Base-by-base conservation (phyloP, 2,113 vertebrate genomes). In the Aspiorhynchus laticeps region DNA sequence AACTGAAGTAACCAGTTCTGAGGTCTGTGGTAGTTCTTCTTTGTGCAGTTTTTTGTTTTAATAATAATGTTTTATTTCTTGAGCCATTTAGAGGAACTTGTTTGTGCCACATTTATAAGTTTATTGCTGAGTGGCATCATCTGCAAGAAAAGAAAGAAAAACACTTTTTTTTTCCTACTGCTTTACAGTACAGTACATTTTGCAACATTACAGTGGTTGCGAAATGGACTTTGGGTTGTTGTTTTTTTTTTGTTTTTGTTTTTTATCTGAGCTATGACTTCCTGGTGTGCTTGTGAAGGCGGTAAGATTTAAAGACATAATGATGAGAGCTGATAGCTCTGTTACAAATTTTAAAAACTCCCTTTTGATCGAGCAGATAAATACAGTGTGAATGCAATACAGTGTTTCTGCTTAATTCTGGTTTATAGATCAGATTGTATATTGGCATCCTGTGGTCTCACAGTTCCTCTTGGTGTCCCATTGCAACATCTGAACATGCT, bases 271-370 rank as follows among this genome's bases (percentile, higher is more conserved):
- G 92, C 91, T 92, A 92, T 86, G 86, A 91, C 92, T 95, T 96
- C 95, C 95, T 95, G 95, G 94, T 96, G 95, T 94, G 92, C 91
- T 93, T 91, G 88, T 81, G 41, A 76, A 84, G 69, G 43, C 73
- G 73, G 59, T 74, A 83, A 85, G 8, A 61, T n/a, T n/a, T 61
- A 10, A 61, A n/a, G 75, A 80, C 36, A 8, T 59, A 26, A 43
- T 19, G 19, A 69, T 3, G 1, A 83, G 11, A 71, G 63, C 26
- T 12, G 63, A 81, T 43, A 51, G 63, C 17, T 46, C 41, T 83
- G 61, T 46, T 17, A 7, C 8, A 67, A 8, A n/a, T 69, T 33
- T 17, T 2, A 26, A 69, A 69, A 83, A 51, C 61, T 65, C 61
- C 24, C 26, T 67, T 82, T 67, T 59, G 38, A 65, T 82, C 10